A percentile compares a stretch with the other conserved stretches of the same genome.
phyloP scores from a whole-genome alignment of 2,797 vertebrate genomes.

The Xenops minutus region DNA sequence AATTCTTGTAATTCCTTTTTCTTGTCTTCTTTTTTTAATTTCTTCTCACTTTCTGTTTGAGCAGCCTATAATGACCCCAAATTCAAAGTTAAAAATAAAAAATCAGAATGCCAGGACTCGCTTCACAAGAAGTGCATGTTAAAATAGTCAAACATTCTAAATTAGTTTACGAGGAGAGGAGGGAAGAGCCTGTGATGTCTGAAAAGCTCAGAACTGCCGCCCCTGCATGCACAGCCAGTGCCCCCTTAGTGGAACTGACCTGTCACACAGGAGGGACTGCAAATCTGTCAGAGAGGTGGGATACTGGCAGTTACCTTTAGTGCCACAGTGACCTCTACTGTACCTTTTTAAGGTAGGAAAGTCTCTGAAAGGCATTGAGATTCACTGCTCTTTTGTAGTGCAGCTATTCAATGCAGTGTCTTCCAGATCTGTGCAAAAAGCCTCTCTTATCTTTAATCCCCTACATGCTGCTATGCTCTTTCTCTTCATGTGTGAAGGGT shows the following conservation, averaged over 20 bases:
- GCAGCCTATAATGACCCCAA: constrained; percentile 63
- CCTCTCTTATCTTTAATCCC: not conserved
- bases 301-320: not conserved
- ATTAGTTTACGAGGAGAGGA: not conserved
- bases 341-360: not conserved
- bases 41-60: constrained; percentile 85
- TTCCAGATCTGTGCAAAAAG: not conserved
- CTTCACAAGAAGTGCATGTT: rapidly evolving
- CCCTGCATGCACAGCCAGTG: not conserved
- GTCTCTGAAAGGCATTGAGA: not conserved
- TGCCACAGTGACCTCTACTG: not conserved
- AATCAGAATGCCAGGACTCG: not conserved
- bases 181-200: not conserved
- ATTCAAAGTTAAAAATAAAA: not conserved
- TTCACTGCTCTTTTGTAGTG: not conserved
- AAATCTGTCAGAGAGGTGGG: not conserved
- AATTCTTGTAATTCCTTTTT: constrained; percentile 95
- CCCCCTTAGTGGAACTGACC: not conserved
- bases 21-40: constrained; percentile 91
- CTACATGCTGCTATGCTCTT: not conserved
- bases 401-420: not conserved
- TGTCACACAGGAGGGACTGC: not conserved
- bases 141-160: not conserved
- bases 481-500: not conserved
- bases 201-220: not conserved